Evolutionary conservation across 2,888 invertebrate genomes (phyloP).

Genomic region (Brachynemurus nebulosus): DNA sequence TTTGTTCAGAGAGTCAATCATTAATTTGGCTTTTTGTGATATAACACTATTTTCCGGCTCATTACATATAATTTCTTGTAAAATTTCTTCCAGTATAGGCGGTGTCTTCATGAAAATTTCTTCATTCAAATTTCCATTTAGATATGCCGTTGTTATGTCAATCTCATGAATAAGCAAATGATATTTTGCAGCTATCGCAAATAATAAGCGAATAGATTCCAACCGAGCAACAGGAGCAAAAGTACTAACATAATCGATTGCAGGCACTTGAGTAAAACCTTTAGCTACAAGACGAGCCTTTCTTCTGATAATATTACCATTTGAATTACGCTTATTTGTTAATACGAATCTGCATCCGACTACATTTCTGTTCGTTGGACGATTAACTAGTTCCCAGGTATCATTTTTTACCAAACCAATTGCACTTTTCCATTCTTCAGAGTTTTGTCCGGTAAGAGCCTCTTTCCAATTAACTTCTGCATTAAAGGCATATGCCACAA

Average conservation of each 20-base stretch:
- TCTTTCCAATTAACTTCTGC: neutral
- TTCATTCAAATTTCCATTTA: slow-evolving; percentile 17
- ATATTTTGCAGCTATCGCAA: slow-evolving; percentile 17
- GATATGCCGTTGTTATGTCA: slow-evolving; percentile 16
- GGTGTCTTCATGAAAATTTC: slow-evolving; percentile 15
- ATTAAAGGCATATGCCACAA: neutral
- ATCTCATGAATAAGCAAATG: slow-evolving; percentile 15
- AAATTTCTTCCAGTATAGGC: neutral
- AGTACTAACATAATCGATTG: slow-evolving; percentile 21
- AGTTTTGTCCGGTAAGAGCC: neutral
- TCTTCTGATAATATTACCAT: slow-evolving; percentile 16
- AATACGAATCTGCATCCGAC: slow-evolving; percentile 19
- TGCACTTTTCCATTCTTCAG: neutral
- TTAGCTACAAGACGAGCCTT: slow-evolving; percentile 22
- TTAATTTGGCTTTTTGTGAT: neutral
- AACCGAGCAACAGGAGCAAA: slow-evolving; percentile 21
- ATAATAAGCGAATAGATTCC: slow-evolving; percentile 18
- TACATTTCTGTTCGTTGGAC: slow-evolving; percentile 6
- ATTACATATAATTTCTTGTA: neutral
- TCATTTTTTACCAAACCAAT: neutral
- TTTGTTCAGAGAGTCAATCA: neutral
- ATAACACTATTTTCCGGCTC: neutral
- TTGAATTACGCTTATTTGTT: slow-evolving; percentile 15
- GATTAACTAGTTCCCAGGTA: slow-evolving; percentile 12
- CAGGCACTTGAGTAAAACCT: slow-evolving; percentile 20